Percentiles rank a stretch among this genome's conserved stretches.
Evolutionary conservation across 2,113 vertebrate species (phyloP).

Genomic region (Sinocyclocheilus grahami): DNA sequence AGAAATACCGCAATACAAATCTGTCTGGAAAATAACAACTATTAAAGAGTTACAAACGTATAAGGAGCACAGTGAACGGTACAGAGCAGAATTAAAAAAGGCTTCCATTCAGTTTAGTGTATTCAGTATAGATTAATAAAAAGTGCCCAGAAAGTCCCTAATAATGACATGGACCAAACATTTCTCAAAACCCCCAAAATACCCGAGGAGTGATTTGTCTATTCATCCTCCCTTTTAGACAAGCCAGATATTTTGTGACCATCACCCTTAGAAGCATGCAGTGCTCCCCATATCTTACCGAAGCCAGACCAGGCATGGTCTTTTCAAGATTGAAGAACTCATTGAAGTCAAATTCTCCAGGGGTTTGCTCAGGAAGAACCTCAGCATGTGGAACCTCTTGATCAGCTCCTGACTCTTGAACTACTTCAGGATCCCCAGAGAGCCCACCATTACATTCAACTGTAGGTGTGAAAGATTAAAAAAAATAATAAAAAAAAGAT

Average conservation of each 20-base stretch:
- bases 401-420: conserved; percentile 81
- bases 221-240: not conserved
- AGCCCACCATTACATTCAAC: conserved; percentile 91
- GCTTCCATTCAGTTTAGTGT: not conserved
- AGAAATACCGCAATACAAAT: not conserved
- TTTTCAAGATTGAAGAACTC: conserved; percentile 99
- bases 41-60: not conserved
- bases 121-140: not conserved
- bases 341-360: conserved; percentile 97
- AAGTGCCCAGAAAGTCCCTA: no score
- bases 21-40: not conserved
- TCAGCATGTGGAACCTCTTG: conserved; percentile 91
- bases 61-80: not conserved
- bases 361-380: conserved; percentile 83
- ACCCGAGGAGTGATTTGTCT: not conserved
- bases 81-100: not conserved
- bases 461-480: conserved; percentile 40
- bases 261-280: conserved; percentile 45
- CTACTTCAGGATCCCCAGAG: conserved; percentile 77
- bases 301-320: conserved; percentile 93
- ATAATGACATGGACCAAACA: not conserved
- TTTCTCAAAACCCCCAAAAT: not conserved
- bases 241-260: conserved; percentile 8
- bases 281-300: conserved; percentile 84
- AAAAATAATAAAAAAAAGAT: not conserved